These are phyloP conservation scores for Hippocampus guttulatus DNA, from an alignment of 2,113 vertebrate species.

Conservation along the genomic window DNA sequence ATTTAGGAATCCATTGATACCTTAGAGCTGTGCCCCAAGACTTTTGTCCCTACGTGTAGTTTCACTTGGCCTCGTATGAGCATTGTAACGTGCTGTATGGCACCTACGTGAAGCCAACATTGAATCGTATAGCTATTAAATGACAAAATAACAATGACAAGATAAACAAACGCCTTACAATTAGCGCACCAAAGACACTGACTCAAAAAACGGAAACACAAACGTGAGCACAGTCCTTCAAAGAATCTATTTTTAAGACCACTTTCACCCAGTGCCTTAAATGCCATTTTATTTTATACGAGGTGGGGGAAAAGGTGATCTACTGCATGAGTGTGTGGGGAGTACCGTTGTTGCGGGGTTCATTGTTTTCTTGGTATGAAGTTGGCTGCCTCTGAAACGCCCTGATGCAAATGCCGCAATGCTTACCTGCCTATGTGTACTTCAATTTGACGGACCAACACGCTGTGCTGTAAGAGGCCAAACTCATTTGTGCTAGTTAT, in stretches of 20 bases:
- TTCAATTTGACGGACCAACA: not conserved
- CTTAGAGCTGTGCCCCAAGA: not conserved
- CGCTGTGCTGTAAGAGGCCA: not conserved
- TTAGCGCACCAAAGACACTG: conserved; percentile 35
- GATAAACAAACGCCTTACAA: not conserved
- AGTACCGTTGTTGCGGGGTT: not conserved
- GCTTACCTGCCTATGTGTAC: not conserved
- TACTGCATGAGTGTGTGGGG: conserved; percentile 1
- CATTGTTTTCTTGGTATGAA: not conserved
- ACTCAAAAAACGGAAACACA: conserved; percentile 14
- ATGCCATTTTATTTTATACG: conserved; percentile 15
- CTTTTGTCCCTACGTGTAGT: not conserved
- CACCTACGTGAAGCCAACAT: conserved; percentile 9
- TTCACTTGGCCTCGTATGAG: conserved; percentile 3
- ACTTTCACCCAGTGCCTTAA: conserved; percentile 29
- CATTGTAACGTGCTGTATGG: conserved; percentile 2
- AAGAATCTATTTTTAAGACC: conserved; percentile 1
- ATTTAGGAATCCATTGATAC: not conserved
- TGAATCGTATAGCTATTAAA: not conserved
- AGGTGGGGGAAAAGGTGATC: conserved; percentile 3
- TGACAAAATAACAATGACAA: not conserved
- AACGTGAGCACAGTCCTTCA: conserved; percentile 12
- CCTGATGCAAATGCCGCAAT: not conserved
- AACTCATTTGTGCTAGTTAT: not conserved
- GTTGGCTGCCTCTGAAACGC: not conserved